These are phyloP conservation scores for Drosophila nikananu DNA, from an alignment of 1,140 invertebrate species.

Conservation along the genomic window DNA sequence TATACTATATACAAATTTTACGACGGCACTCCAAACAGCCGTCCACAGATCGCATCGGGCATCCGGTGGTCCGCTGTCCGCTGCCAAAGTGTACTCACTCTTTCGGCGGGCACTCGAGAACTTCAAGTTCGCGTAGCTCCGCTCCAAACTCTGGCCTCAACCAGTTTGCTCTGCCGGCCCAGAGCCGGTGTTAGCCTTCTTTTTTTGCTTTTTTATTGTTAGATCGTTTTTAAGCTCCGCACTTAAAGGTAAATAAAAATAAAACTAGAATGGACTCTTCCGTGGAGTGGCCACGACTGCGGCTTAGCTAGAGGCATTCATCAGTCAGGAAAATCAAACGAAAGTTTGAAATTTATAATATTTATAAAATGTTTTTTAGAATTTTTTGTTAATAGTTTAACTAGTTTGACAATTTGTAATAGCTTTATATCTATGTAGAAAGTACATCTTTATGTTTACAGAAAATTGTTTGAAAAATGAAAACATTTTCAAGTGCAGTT, in stretches of 20 bases:
- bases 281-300: not conserved
- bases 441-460: too few relatives aligned
- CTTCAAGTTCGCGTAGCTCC: constrained; percentile 1
- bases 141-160: constrained; percentile 14
- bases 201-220: constrained; percentile 11
- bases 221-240: constrained; percentile 15
- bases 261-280: constrained; percentile 7
- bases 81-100: constrained; percentile 11
- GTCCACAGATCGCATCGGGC: constrained; percentile 15
- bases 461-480: not conserved
- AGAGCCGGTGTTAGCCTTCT: constrained; percentile 7
- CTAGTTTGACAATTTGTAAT: not conserved
- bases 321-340: not conserved
- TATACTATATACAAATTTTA: not conserved
- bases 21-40: constrained; percentile 1
- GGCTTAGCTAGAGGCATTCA: not conserved
- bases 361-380: too few relatives aligned
- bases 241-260: constrained; percentile 5
- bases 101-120: constrained; percentile 9
- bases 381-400: not conserved
- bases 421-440: not conserved
- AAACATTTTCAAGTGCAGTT: constrained; percentile 2
- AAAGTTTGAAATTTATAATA: too few relatives aligned
- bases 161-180: constrained; percentile 7
- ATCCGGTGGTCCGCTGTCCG: too few relatives aligned